Conservation (phyloP, 2,888 invertebrate genomes). For the Lumbricus terrestris region DNA sequence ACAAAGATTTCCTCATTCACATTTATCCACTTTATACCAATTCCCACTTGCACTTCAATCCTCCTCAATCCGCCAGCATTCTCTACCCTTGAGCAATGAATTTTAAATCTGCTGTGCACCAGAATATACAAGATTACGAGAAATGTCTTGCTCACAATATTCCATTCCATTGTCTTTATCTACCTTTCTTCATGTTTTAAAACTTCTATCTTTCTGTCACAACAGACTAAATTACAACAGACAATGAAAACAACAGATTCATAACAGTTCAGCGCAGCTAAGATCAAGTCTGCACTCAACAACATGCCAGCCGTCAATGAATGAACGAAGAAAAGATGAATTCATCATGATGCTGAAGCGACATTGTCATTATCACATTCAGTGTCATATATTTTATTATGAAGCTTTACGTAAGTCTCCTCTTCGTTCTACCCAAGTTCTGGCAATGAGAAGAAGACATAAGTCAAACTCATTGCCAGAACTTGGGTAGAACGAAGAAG, state of each 20-base stretch:
- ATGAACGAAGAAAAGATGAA: background rate
- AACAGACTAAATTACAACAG: background rate
- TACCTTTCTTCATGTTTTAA: background rate
- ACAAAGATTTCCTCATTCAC: background rate
- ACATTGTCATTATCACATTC: background rate
- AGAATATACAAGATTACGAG: too few relatives aligned
- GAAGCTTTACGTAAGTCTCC: background rate
- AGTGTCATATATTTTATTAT: background rate
- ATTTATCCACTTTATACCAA: background rate
- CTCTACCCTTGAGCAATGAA: too few relatives aligned
- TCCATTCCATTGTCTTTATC: background rate
- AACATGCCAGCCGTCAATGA: background rate
- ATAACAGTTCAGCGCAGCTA: background rate
- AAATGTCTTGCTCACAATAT: background rate
- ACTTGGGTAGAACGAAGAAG: background rate
- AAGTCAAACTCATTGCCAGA: background rate
- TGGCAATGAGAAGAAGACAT: too few relatives aligned
- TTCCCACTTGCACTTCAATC: background rate
- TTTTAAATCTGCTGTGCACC: too few relatives aligned
- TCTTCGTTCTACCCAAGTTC: background rate
- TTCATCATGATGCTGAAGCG: background rate
- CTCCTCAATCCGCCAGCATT: too few relatives aligned
- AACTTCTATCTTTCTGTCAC: background rate
- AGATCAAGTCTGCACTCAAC: background rate
- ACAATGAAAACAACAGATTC: too few relatives aligned